phyloP scores from a whole-genome alignment of 2,113 vertebrate genomes.

The Serinus canaria region DNA sequence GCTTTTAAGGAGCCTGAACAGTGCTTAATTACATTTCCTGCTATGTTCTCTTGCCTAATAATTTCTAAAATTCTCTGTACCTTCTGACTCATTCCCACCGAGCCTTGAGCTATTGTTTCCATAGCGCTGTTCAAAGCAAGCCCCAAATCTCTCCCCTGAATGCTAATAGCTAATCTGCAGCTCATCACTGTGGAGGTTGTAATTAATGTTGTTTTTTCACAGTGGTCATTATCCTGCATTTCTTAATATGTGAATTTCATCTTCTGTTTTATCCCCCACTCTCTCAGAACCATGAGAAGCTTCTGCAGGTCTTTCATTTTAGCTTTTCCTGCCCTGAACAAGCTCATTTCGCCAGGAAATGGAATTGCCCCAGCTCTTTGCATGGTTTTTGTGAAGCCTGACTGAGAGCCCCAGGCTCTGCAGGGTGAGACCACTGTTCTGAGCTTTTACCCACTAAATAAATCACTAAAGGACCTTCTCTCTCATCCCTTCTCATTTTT shows the following conservation, averaged over 20 bases:
- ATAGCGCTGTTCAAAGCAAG: slow-evolving; percentile 1
- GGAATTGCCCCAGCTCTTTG: neutral
- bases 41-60: slow-evolving; percentile 9
- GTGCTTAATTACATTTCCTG: slow-evolving; percentile 52
- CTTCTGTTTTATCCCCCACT: neutral
- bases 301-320: neutral
- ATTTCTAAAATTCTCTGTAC: slow-evolving; percentile 44
- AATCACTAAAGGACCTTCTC: neutral
- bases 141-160: slow-evolving; percentile 31
- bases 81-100: slow-evolving; percentile 56
- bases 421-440: neutral
- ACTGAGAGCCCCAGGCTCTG: neutral
- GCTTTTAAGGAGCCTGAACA: neutral
- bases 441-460: neutral
- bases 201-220: slow-evolving; percentile 39
- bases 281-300: neutral
- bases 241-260: neutral
- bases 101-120: slow-evolving; percentile 56
- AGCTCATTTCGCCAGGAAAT: neutral
- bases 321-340: neutral
- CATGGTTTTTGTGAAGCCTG: neutral
- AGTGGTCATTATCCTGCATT: slow-evolving; percentile 31
- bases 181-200: slow-evolving; percentile 14
- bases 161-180: slow-evolving; percentile 42
- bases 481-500: neutral